phyloP scores from a whole-genome alignment of 2,797 vertebrate genomes.

The Sparidentex hasta region DNA sequence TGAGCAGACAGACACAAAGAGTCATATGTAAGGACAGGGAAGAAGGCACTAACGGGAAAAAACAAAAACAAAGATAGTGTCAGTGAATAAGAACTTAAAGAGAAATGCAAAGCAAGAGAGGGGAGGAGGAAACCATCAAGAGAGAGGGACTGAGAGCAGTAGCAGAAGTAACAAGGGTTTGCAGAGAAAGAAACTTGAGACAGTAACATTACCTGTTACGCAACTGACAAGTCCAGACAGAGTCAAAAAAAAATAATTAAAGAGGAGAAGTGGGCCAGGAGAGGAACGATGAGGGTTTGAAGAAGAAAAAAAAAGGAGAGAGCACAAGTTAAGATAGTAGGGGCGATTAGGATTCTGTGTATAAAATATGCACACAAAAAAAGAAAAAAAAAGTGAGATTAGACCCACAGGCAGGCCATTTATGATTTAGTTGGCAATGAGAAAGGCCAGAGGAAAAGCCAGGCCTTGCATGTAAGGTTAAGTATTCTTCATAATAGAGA shows the following conservation, averaged over 20 bases:
- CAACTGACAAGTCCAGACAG: conserved; percentile 89
- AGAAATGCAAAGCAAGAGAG: conserved; percentile 22
- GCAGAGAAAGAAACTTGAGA: conserved; percentile 66
- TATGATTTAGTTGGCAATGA: conserved; percentile 48
- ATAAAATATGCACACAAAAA: conserved; percentile 62
- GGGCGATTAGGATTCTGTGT: conserved; percentile 64
- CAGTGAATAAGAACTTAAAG: conserved; percentile 11
- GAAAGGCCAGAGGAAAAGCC: conserved; percentile 30
- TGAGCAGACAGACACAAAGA: conserved; percentile 48
- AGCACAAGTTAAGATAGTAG: conserved; percentile 76
- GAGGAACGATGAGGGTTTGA: conserved; percentile 68
- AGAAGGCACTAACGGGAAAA: neutral
- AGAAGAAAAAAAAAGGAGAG: conserved; percentile 65
- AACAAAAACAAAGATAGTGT: conserved; percentile 14
- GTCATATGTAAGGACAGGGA: conserved; percentile 30
- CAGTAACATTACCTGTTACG: conserved; percentile 87
- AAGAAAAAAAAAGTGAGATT: conserved; percentile 40
- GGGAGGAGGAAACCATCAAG: neutral
- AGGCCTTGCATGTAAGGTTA: conserved; percentile 18
- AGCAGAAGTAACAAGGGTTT: conserved; percentile 48
- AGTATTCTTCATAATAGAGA: conserved; percentile 40
- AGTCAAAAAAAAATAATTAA: conserved; percentile 69
- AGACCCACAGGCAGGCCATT: conserved; percentile 39
- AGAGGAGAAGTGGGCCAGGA: conserved; percentile 71
- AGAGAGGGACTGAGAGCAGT: conserved; percentile 47